Evolutionary conservation across 2,113 vertebrate genomes (phyloP), one percentile per base, ranked within the genome.

Genomic region (Amazona vittata): DNA sequence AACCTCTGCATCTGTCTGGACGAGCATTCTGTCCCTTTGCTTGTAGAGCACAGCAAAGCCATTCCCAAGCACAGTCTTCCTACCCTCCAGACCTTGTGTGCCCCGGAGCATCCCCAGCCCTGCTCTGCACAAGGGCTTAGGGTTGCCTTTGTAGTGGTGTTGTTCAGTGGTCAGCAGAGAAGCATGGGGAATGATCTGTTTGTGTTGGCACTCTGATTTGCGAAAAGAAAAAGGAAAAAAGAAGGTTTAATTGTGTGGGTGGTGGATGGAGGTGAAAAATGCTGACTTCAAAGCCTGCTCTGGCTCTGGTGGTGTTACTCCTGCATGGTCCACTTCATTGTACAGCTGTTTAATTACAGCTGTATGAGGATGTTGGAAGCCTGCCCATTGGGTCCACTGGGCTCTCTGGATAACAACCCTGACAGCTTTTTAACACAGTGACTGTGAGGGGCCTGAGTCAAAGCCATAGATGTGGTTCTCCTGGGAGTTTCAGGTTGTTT

Each of bases 251-350:
- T 43, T 35, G 31, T 79, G 65, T 1, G 1, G 7, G 46, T 25
- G 60, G 35, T 4, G 28, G 85, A 2, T n/a, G 39, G 83, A 55
- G 65, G 47, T 92, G 86, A 75, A 92, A 93, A 88, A 33, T 50
- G 67, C 65, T 88, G 82, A n/a, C 93, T 93, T 94, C 93, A 93
- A 96, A 94, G n/a, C 25, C 78, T 84, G 53, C 44, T 78, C 19
- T 0, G 3, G 12, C 82, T 37, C 84, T n/a, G 41, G 33, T 37
- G 78, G 41, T 68, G 78, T 85, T 59, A 14, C 37, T 85, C 37
- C 74, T 75, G 67, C 82, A 60, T 5, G 28, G 68, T 75, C 59
- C 73, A 14, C 25, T 93, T 46, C 65, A 12, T 60, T 1, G 1
- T 22, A 2, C 55, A 83, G 78, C 70, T 82, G 82, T 85, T 82